phyloP scores from a whole-genome alignment of 2,797 vertebrate species.

The Eupleurogrammus muticus region DNA sequence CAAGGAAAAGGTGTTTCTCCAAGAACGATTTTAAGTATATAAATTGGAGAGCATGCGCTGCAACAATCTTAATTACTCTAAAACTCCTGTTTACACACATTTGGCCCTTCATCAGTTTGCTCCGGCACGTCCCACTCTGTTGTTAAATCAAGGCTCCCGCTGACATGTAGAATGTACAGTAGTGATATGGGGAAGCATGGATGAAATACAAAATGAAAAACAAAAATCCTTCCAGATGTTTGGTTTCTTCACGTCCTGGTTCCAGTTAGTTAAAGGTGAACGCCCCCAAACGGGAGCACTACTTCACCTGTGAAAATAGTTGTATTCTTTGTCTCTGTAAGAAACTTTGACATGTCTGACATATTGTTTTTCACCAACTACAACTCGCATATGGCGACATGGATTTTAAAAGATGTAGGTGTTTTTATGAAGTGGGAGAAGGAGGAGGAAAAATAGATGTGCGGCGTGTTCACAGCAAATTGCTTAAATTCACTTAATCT shows the following conservation, averaged over 20 bases:
- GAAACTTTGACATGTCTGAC: constrained; percentile 11
- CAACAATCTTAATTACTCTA: constrained; percentile 1
- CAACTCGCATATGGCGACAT: not conserved
- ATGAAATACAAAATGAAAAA: too few relatives aligned
- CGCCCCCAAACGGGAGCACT: not conserved
- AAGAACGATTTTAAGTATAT: not conserved
- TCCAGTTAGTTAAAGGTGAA: not conserved
- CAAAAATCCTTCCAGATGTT: not conserved
- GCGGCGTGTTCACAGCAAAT: not conserved
- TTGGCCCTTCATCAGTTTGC: constrained; percentile 3
- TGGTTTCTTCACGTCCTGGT: not conserved
- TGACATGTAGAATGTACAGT: not conserved
- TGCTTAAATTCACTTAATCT: not conserved
- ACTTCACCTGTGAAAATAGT: not conserved
- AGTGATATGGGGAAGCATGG: not conserved
- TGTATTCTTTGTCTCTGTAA: constrained; percentile 8
- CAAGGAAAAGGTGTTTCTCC: not conserved
- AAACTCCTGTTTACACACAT: not conserved
- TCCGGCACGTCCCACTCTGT: not conserved
- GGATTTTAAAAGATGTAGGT: not conserved
- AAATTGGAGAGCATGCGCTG: not conserved
- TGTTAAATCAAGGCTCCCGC: not conserved
- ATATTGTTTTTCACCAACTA: constrained; percentile 5
- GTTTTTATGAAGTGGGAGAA: not conserved
- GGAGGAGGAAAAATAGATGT: not conserved